Evolutionary conservation across 1,140 invertebrate genomes (phyloP), one percentile per base, ranked within the genome.

Genomic region (Eciton burchellii): DNA sequence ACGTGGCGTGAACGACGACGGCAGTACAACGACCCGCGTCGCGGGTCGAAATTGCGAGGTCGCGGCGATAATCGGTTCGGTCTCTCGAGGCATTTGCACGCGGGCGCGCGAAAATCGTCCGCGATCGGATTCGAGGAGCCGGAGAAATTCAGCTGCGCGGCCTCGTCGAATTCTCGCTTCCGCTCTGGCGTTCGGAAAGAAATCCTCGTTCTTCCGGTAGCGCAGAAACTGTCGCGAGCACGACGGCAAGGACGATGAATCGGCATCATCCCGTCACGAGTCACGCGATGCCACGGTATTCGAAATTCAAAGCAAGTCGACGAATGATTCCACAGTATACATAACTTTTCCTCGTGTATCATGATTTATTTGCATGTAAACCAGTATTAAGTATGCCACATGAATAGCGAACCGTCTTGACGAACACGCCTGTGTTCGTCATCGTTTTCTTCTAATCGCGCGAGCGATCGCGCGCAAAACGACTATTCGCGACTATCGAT

Each of bases 11-110:
- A 79, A 79, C 62, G 63, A 79, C 85, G 86, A 82, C 72, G 85
- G 82, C 83, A 71, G 87, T 88, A 87, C 87, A 88, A 88, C 87
- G 87, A 88, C 87, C 87, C 70, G 83, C 87, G 79, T 88, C 81
- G 86, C 86, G 86, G 86, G 82, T 88, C 87, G 87, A 88, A 88
- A 88, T 88, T 88, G 86, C 86, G 82, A 88, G 83, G 81, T 88
- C 81, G 86, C 85, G 85, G 73, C 83, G 83, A 83, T 83, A 83
- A 88, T 88, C 86, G 83, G 74, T 60, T 72, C 85, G 82, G 63
- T 87, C 82, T 35, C 85, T 87, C 82, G 56, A 65, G 62, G 79
- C 62, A 54, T 66, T 66, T 54, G 29, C 73, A 82, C 79, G 72
- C 68, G 83, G 43, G 45, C 83, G 84, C 84, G 85, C 83, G 71